A percentile compares a stretch with the other conserved stretches of the same genome.
These are phyloP conservation scores for Sebastes taczanowskii DNA, from an alignment of 2,797 vertebrate genomes.

Conservation along the genomic window DNA sequence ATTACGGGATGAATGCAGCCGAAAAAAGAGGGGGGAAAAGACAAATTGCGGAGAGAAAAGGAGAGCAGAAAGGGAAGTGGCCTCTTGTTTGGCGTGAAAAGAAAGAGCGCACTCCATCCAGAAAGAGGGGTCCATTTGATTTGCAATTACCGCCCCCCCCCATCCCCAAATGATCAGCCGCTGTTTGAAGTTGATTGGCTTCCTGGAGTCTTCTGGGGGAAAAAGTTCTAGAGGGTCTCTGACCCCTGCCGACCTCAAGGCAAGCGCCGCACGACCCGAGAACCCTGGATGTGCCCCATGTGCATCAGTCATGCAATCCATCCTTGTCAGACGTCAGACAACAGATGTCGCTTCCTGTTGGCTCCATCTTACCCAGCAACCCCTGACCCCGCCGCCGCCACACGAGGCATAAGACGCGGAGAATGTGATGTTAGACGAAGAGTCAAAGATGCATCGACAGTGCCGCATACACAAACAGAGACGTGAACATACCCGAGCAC, in stretches of 20 bases:
- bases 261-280: constrained; percentile 68
- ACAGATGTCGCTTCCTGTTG: constrained; percentile 82
- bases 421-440: neutral
- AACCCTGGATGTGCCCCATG: constrained; percentile 50
- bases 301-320: constrained; percentile 79
- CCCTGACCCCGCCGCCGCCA: constrained; percentile 38
- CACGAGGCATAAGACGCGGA: neutral
- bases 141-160: constrained; percentile 59
- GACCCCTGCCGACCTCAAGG: constrained; percentile 63
- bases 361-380: constrained; percentile 44
- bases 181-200: constrained; percentile 74
- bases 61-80: constrained; percentile 51
- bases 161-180: constrained; percentile 40
- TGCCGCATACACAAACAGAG: neutral
- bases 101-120: constrained; percentile 18
- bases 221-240: constrained; percentile 53
- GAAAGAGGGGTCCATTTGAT: constrained; percentile 66
- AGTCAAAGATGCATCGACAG: neutral
- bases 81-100: constrained; percentile 47
- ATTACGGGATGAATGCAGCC: constrained; percentile 35
- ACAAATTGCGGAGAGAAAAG: constrained; percentile 27
- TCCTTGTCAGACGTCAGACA: constrained; percentile 71
- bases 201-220: constrained; percentile 56
- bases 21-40: neutral
- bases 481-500: neutral